phyloP scores from a whole-genome alignment of 2,888 invertebrate species.

The Cheilosia soror region DNA sequence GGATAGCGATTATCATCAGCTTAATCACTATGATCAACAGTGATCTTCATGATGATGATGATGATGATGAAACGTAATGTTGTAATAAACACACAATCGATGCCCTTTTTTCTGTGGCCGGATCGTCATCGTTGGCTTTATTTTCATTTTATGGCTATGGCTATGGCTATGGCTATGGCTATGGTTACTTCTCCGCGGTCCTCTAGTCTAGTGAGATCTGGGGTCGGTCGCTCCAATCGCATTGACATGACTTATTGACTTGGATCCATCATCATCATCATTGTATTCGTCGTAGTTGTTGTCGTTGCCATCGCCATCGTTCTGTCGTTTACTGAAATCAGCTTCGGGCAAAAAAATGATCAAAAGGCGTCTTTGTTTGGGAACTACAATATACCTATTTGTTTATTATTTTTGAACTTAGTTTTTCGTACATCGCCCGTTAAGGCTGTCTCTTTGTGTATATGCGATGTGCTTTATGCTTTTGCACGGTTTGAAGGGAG shows the following conservation, averaged over 20 bases:
- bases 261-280: slow-evolving; percentile 69
- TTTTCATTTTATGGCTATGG: slow-evolving; percentile 48
- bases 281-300: slow-evolving; percentile 30
- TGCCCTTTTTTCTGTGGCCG: slow-evolving; percentile 55
- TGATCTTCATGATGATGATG: slow-evolving; percentile 67
- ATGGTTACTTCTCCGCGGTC: slow-evolving; percentile 42
- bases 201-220: slow-evolving; percentile 44
- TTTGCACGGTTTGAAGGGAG: slow-evolving; percentile 46
- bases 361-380: slow-evolving; percentile 66
- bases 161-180: too few relatives aligned
- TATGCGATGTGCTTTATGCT: slow-evolving; percentile 47
- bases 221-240: slow-evolving; percentile 62
- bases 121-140: slow-evolving; percentile 30
- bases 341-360: slow-evolving; percentile 34
- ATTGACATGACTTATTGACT: slow-evolving; percentile 75
- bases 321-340: slow-evolving; percentile 23
- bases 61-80: slow-evolving; percentile 71
- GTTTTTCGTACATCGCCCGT: slow-evolving; percentile 44
- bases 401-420: slow-evolving; percentile 58
- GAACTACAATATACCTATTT: slow-evolving; percentile 53
- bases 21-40: slow-evolving; percentile 72
- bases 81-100: slow-evolving; percentile 75
- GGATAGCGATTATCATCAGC: slow-evolving; percentile 63
- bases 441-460: slow-evolving; percentile 30
- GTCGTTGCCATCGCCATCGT: slow-evolving; percentile 4